phyloP scores from a whole-genome alignment of 2,797 vertebrate species.

The Trachops cirrhosus region DNA sequence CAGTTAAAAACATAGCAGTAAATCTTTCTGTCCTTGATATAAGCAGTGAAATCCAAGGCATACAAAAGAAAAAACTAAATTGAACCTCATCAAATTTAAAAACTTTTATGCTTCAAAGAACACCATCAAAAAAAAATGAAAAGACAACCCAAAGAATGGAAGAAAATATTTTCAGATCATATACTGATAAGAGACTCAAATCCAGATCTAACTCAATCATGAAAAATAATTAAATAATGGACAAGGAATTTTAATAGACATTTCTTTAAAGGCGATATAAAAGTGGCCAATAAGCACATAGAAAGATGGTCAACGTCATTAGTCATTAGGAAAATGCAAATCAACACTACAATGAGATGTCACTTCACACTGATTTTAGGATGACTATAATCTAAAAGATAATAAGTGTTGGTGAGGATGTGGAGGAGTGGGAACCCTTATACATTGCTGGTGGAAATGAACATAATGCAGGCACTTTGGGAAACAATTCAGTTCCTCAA shows the following conservation, averaged over 20 bases:
- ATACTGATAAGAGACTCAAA: background rate
- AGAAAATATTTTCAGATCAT: background rate
- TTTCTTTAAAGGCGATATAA: background rate
- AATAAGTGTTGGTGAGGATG: background rate
- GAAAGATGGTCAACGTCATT: background rate
- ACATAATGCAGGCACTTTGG: background rate
- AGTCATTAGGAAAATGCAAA: slow-evolving; percentile 1
- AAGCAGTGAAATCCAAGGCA: background rate
- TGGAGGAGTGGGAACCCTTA: background rate
- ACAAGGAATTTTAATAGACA: background rate
- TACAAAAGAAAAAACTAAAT: background rate
- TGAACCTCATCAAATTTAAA: background rate
- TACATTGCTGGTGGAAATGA: background rate
- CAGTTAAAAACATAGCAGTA: background rate
- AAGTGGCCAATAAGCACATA: background rate
- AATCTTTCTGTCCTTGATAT: background rate
- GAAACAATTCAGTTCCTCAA: background rate
- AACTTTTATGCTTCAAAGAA: background rate
- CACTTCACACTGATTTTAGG: background rate
- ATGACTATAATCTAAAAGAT: background rate
- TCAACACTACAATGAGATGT: background rate
- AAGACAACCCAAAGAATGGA: background rate
- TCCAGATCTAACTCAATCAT: background rate
- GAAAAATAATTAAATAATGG: background rate
- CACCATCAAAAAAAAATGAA: background rate